These are phyloP conservation scores for Drosophila miranda DNA, from an alignment of 1,140 invertebrate genomes.

Conservation along the genomic window DNA sequence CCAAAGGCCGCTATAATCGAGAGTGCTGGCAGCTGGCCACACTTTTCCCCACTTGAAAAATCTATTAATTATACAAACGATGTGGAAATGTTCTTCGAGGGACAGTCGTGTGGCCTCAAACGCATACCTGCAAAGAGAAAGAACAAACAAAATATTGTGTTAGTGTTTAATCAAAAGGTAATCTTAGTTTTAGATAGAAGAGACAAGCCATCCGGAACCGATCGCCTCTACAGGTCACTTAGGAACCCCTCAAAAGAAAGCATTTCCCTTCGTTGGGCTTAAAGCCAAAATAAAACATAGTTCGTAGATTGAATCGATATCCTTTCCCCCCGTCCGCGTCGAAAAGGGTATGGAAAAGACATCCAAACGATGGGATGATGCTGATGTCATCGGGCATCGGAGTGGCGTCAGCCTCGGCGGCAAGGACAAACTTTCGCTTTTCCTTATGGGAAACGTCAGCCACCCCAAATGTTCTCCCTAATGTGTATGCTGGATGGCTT, in stretches of 20 bases:
- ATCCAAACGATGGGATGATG: constrained; percentile 21
- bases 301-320: too few relatives aligned
- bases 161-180: constrained; percentile 33
- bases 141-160: constrained; percentile 22
- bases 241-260: too few relatives aligned
- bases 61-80: constrained; percentile 63
- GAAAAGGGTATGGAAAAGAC: too few relatives aligned
- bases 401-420: constrained; percentile 25
- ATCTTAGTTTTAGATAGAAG: too few relatives aligned
- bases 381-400: constrained; percentile 57
- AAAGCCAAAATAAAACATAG: constrained; percentile 18
- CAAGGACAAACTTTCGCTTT: constrained; percentile 74
- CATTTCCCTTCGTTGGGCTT: too few relatives aligned
- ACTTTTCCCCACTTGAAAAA: constrained; percentile 64
- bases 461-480: constrained; percentile 30
- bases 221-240: too few relatives aligned
- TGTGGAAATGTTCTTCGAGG: constrained; percentile 14
- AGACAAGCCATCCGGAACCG: too few relatives aligned
- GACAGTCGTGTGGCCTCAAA: constrained; percentile 6
- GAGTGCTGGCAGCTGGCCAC: constrained; percentile 47
- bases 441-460: background rate
- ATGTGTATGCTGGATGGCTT: constrained; percentile 58
- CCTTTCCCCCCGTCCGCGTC: too few relatives aligned
- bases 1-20: constrained; percentile 10
- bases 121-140: constrained; percentile 53